Evolutionary conservation across 1,140 invertebrate genomes (phyloP), one percentile per base, ranked within the genome.

Genomic region (Eurosta solidaginis): DNA sequence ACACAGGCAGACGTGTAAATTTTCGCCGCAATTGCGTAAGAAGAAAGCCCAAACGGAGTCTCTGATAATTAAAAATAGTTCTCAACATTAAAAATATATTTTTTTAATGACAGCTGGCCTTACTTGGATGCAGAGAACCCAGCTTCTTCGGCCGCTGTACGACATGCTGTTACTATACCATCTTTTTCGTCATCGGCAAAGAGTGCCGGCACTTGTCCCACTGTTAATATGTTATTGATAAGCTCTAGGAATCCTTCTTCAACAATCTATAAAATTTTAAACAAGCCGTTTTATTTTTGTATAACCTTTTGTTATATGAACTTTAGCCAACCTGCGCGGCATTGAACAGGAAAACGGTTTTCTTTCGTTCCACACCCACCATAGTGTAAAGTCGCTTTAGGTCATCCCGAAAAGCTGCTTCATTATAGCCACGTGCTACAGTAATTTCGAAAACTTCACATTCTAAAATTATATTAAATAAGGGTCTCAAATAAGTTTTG

Each of bases 171-270:
- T 25, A 96, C 90, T 80, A 97, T 94, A 14, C 86, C 89, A 80
- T 97, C 95, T 83, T 95, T 96, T 81, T 97, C 96, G 76, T 96
- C 95, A 79, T 97, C 96, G 17, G 90, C 90, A 81, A 95, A 97
- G 5, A 97, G 87, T 1, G 95, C 92, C 1, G 95, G 94, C 1
- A 96, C 92, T 84, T 95, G 93, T 7, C 96, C 96, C 47, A 94
- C 93, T 82, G 94, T 96, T 44, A 97, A 87, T 82, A 97, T 96
- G 82, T 96, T 97, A 87, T 97, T 97, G 54, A 97, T 94, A 77
- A 95, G 89, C 87, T 97, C 96, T 77, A 97, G 85, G 87, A 97
- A 97, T 33, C 94, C 93, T 89, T 94, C 93, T 80, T 94, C 91
- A 1, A 91, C 87, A 79, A 95, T 90, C 91, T 84, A 9, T 1